phyloP scores from a whole-genome alignment of 1,140 invertebrate species.

The Pogonus chalceus region DNA sequence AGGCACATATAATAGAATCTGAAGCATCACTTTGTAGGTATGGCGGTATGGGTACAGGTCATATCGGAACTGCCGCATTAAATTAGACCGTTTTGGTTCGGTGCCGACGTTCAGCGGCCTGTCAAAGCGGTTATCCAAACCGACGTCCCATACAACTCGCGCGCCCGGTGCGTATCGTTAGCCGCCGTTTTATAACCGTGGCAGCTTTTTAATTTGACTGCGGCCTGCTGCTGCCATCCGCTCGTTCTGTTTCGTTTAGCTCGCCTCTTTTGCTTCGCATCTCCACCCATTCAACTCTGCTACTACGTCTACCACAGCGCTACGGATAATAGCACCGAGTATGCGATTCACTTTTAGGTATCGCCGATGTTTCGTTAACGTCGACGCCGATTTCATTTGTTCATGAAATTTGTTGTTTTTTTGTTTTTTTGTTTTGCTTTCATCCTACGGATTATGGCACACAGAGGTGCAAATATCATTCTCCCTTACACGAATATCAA shows the following conservation, averaged over 20 bases:
- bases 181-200: not conserved
- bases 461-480: not conserved
- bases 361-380: no score
- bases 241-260: not conserved
- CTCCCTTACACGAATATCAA: not conserved
- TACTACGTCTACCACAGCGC: not conserved
- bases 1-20: not conserved
- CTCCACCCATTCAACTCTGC: not conserved
- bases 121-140: slow-evolving; percentile 4
- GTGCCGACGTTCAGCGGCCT: not conserved
- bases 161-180: not conserved
- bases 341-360: no score
- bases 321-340: no score
- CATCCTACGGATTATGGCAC: not conserved
- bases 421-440: not conserved
- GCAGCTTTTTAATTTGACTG: slow-evolving; percentile 7
- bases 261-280: no score
- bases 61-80: not conserved
- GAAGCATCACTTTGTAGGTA: not conserved
- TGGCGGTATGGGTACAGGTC: no score
- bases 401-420: not conserved
- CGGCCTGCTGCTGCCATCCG: not conserved
- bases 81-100: not conserved
- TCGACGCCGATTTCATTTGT: not conserved
- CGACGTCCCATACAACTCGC: not conserved